A percentile compares a stretch with the other conserved stretches of the same genome.
These are phyloP conservation scores for Halotydeus destructor DNA, from an alignment of 1,140 invertebrate genomes.

Conservation along the genomic window DNA sequence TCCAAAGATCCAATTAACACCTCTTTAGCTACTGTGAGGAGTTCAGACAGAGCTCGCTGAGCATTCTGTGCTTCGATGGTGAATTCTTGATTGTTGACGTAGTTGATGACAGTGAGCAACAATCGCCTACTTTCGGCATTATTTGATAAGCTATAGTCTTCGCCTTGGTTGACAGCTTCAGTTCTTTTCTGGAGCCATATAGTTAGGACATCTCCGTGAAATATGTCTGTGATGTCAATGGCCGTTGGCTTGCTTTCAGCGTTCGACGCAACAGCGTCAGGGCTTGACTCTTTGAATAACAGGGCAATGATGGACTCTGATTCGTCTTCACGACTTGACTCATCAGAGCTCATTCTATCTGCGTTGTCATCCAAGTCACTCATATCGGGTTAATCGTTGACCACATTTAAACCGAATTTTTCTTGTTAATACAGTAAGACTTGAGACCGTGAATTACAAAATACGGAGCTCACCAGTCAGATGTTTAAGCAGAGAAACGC, in stretches of 20 bases:
- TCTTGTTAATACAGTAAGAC: background rate
- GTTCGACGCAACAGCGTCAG: too few species aligned
- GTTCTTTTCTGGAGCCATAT: too few species aligned
- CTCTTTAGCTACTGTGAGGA: conserved; percentile 48
- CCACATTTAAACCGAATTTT: background rate
- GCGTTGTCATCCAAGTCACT: conserved; percentile 2
- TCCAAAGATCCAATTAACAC: conserved; percentile 39
- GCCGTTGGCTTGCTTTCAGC: conserved; percentile 16
- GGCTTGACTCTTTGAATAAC: conserved; percentile 77
- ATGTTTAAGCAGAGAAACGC: too few species aligned
- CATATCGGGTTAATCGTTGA: background rate
- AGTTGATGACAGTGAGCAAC: conserved; percentile 44
- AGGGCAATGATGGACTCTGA: conserved; percentile 72
- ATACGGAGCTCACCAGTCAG: background rate
- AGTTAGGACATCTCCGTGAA: background rate
- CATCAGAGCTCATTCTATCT: conserved; percentile 2
- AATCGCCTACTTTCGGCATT: conserved; percentile 39
- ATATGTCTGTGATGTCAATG: conserved; percentile 33
- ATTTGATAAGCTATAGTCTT: conserved; percentile 60
- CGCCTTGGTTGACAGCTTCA: conserved; percentile 31
- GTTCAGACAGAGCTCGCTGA: conserved; percentile 43
- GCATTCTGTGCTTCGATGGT: conserved; percentile 41
- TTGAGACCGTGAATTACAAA: background rate
- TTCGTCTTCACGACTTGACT: conserved; percentile 36
- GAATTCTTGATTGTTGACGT: conserved; percentile 46